These are phyloP conservation scores for Hylaeus volcanicus DNA, from an alignment of 1,140 invertebrate genomes.

Conservation along the genomic window DNA sequence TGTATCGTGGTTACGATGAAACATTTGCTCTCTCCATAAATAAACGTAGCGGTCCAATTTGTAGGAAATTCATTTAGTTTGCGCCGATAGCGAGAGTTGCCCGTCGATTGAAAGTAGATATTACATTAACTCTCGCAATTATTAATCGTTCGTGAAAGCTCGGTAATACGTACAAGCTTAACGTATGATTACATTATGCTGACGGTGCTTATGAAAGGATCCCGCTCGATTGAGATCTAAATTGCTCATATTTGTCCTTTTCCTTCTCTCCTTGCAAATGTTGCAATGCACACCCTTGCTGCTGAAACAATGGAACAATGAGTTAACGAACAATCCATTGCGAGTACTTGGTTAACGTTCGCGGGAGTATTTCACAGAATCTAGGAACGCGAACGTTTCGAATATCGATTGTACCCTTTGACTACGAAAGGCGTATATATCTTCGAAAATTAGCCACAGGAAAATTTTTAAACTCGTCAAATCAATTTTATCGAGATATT, in stretches of 20 bases:
- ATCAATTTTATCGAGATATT: too few relatives aligned
- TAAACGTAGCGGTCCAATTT: conserved; percentile 58
- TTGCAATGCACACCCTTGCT: background rate
- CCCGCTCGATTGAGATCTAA: background rate
- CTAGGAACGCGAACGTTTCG: too few relatives aligned
- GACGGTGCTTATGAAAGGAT: too few relatives aligned
- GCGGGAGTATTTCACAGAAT: too few relatives aligned
- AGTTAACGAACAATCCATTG: background rate
- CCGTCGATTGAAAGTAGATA: conserved; percentile 1
- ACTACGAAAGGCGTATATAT: too few relatives aligned
- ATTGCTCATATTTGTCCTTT: background rate
- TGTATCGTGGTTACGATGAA: conserved; percentile 49
- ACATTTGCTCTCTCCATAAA: conserved; percentile 59
- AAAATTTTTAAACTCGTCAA: too few relatives aligned
- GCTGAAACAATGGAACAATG: background rate
- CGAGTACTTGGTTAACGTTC: background rate
- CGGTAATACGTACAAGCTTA: background rate
- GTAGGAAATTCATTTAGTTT: conserved; percentile 46
- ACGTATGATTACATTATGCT: too few relatives aligned
- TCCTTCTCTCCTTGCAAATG: too few relatives aligned
- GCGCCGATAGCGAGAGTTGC: conserved; percentile 7
- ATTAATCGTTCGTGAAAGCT: conserved; percentile 27
- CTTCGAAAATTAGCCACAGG: too few relatives aligned
- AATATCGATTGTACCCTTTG: too few relatives aligned
- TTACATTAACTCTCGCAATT: background rate